Percentiles rank a stretch among this genome's conserved stretches.
These are phyloP conservation scores for Periplaneta americana DNA, from an alignment of 1,140 invertebrate species.

Conservation along the genomic window DNA sequence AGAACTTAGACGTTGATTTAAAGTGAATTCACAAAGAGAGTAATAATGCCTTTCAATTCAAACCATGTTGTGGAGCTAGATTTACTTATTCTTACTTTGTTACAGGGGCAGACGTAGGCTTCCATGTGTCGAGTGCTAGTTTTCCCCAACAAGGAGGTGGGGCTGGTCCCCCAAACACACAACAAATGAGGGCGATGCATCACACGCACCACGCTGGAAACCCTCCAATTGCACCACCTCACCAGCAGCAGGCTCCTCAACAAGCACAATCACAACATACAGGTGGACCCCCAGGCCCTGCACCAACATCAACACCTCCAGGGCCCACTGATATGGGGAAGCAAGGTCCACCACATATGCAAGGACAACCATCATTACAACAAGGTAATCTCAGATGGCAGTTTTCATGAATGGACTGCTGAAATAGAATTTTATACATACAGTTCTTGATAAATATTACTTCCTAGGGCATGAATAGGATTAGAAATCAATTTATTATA, in stretches of 20 bases:
- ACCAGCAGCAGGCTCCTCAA: conserved; percentile 10
- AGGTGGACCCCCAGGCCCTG: conserved; percentile 11
- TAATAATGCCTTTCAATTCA: too few species aligned
- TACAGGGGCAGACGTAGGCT: conserved; percentile 15
- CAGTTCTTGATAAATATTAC: neutral
- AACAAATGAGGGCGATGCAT: conserved; percentile 2
- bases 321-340: conserved; percentile 12
- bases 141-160: conserved; percentile 13
- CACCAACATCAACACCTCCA: conserved; percentile 15
- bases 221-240: neutral
- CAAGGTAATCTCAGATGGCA: too few species aligned
- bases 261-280: neutral
- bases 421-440: neutral
- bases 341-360: conserved; percentile 14
- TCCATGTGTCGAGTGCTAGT: conserved; percentile 5
- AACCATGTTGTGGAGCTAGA: too few species aligned
- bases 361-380: conserved; percentile 6
- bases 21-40: too few species aligned
- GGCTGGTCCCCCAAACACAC: conserved; percentile 4
- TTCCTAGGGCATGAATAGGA: neutral
- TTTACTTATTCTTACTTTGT: neutral
- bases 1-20: too few species aligned
- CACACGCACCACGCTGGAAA: conserved; percentile 5
- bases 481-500: neutral
- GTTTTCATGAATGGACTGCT: too few species aligned